Evolutionary conservation across 2,797 vertebrate species (phyloP).

Genomic region (Eulemur coronatus): DNA sequence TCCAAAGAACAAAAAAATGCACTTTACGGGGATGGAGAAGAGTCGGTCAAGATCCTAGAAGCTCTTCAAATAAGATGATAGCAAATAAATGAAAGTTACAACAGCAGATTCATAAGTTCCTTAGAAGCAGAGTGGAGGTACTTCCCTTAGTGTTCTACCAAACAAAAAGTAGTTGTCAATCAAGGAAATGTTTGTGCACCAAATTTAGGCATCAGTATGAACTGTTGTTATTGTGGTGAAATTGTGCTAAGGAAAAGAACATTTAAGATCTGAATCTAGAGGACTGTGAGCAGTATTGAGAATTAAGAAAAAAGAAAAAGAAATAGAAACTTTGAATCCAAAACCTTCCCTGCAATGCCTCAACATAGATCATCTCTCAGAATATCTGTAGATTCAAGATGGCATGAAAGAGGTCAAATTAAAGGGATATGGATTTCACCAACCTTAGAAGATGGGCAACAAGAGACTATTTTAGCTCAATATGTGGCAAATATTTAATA

Average conservation of each 20-base stretch:
- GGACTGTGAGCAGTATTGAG: neutral
- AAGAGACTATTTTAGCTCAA: neutral
- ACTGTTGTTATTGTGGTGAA: neutral
- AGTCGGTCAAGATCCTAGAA: neutral
- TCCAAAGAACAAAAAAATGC: neutral
- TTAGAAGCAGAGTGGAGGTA: neutral
- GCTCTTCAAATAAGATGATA: neutral
- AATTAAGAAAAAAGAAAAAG: neutral
- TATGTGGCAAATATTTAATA: neutral
- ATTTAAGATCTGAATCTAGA: neutral
- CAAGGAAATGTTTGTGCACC: neutral
- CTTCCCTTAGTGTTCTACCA: neutral
- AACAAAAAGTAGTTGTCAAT: neutral
- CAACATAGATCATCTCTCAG: neutral
- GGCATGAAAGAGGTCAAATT: neutral
- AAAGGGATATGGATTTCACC: neutral
- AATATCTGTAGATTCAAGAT: no score
- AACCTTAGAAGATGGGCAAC: neutral
- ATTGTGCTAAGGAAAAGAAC: neutral
- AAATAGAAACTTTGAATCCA: neutral
- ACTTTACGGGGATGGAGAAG: accelerated
- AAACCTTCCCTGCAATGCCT: neutral
- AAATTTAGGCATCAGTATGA: neutral
- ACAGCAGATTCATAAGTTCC: neutral
- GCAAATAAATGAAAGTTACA: neutral